phyloP scores from a whole-genome alignment of 35 echinoderm and acorn worm genomes.

The Chiridota heheva region DNA sequence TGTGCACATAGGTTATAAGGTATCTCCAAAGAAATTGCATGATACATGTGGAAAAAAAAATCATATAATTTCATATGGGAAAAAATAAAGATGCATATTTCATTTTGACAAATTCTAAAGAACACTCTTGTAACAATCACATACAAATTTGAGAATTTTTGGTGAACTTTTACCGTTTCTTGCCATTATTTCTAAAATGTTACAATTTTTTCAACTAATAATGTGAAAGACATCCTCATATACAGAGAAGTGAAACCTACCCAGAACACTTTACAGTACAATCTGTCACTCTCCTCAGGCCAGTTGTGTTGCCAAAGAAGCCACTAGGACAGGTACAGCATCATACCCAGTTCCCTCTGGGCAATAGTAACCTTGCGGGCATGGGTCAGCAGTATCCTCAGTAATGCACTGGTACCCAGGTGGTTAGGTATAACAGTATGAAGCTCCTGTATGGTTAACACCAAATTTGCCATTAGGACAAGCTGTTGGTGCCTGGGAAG shows the following conservation, averaged over 20 bases:
- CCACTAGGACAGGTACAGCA: slow-evolving; percentile 71
- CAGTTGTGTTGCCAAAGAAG: slow-evolving; percentile 73
- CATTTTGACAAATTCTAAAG: too few relatives aligned
- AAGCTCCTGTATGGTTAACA: slow-evolving; percentile 84
- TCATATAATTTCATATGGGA: too few relatives aligned
- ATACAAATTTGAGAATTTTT: too few relatives aligned
- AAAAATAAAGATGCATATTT: too few relatives aligned
- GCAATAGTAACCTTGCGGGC: slow-evolving; percentile 96
- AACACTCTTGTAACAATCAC: too few relatives aligned
- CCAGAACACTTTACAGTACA: slow-evolving; percentile 85
- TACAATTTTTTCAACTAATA: too few relatives aligned
- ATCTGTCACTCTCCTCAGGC: slow-evolving; percentile 53
- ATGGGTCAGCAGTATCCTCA: slow-evolving; percentile 81
- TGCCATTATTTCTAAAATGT: too few relatives aligned
- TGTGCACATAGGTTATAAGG: too few relatives aligned
- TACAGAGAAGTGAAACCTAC: slow-evolving; percentile 35
- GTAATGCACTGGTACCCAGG: slow-evolving; percentile 84
- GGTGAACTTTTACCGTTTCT: too few relatives aligned
- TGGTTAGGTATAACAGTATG: slow-evolving; percentile 79
- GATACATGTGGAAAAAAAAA: too few relatives aligned
- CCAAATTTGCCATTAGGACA: slow-evolving; percentile 90
- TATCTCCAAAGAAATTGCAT: too few relatives aligned
- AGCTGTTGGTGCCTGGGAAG: slow-evolving; percentile 39
- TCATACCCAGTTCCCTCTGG: slow-evolving; percentile 92
- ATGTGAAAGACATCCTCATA: too few relatives aligned